A percentile compares a stretch with the other conserved stretches of the same genome.
Evolutionary conservation across 2,797 vertebrate species (phyloP).

Genomic region (Buceros bicornis): DNA sequence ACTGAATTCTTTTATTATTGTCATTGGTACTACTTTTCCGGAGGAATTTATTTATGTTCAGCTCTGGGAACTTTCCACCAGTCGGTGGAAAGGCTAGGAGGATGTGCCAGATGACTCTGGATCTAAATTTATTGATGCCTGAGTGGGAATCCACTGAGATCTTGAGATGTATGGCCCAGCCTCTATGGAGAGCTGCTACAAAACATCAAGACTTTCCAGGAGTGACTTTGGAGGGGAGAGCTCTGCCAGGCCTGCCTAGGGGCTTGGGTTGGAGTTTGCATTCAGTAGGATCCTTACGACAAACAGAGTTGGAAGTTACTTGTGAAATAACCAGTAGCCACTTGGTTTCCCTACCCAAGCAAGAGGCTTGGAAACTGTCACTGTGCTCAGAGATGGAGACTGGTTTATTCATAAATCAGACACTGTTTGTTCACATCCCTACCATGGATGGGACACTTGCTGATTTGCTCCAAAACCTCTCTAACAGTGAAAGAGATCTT

Average conservation of each 20-base stretch:
- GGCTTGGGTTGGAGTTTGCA: not conserved
- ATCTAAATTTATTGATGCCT: not conserved
- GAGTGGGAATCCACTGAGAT: not conserved
- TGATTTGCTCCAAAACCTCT: not conserved
- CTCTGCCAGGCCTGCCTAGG: not conserved
- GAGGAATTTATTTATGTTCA: not conserved
- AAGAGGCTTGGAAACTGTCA: not conserved
- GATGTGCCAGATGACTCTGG: not conserved
- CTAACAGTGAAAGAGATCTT: not conserved
- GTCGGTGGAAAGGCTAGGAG: fast-evolving
- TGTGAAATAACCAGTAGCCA: fast-evolving
- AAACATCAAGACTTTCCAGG: not conserved
- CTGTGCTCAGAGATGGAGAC: not conserved
- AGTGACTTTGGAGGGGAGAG: not conserved
- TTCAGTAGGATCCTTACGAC: not conserved
- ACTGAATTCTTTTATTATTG: not conserved
- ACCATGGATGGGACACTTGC: not conserved
- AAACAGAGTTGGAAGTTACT: not conserved
- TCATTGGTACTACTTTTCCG: not conserved
- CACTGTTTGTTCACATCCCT: not conserved
- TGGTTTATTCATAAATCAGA: not conserved
- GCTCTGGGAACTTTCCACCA: not conserved
- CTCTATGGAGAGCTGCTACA: not conserved
- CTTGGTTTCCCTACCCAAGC: not conserved
- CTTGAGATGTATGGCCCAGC: not conserved